These are phyloP conservation scores for Cryptoblepharus egeriae DNA, from an alignment of 2,797 vertebrate species.

Conservation along the genomic window DNA sequence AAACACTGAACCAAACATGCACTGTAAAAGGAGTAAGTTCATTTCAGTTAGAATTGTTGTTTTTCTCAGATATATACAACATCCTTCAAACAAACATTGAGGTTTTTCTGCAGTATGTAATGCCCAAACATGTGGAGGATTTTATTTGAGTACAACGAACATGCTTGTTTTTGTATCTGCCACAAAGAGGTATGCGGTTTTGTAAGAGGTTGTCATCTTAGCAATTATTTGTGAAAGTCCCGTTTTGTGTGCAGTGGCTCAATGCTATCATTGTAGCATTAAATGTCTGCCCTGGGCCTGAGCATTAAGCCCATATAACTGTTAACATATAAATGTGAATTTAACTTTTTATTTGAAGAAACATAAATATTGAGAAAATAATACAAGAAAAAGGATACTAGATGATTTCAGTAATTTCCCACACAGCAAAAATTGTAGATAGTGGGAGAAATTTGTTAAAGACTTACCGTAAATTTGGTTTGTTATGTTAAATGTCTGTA, in stretches of 20 bases:
- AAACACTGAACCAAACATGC: too few species aligned
- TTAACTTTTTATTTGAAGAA: background rate
- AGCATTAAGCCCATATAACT: too few species aligned
- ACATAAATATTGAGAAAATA: background rate
- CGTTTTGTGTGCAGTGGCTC: background rate
- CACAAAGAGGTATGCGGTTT: background rate
- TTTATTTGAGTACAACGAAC: background rate
- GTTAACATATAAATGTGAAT: background rate
- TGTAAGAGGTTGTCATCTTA: background rate
- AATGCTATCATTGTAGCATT: background rate
- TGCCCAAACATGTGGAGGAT: background rate
- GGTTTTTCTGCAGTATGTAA: background rate
- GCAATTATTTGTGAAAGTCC: background rate
- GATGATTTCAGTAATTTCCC: background rate
- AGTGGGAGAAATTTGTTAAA: too few species aligned
- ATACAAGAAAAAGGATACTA: background rate
- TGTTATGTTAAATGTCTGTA: too few species aligned
- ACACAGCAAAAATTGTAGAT: too few species aligned
- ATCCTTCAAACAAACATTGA: background rate
- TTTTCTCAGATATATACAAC: background rate
- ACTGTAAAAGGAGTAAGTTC: background rate
- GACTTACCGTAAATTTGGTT: too few species aligned
- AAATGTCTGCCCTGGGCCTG: background rate
- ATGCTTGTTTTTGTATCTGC: background rate
- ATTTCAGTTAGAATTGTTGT: background rate